Evolutionary conservation across 92 coral and sea anemone species (phyloP), one percentile per base, ranked within the genome.

Genomic region (Bergia puertoricense): DNA sequence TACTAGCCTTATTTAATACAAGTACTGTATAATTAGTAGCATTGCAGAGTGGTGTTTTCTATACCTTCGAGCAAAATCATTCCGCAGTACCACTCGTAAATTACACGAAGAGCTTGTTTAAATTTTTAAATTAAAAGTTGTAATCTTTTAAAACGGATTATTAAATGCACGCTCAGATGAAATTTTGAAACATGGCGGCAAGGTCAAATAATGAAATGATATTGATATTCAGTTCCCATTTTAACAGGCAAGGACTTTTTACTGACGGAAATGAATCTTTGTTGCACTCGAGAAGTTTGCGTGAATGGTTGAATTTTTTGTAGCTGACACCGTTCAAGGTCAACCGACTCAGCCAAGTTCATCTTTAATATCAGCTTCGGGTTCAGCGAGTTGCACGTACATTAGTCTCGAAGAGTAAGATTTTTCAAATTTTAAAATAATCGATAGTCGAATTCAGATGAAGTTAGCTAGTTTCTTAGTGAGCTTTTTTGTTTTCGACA

Each of bases 201-300:
- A 54, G 59, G 59, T 54, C 59, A 54, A 54, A 13, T 54, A 54
- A 13, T 13, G 14, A 54, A 2, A 11, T 20, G 74, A 68, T 9
- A 22, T 68, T 0, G 74, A 68, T 68, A 4, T 68, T 68, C 38
- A 68, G 74, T 68, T 68, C 13, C 22, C 74, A 68, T n/a, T 66
- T 66, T 66, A 2, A 66, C 15, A 11, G 72, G 72, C 72, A 30
- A 30, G 30, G 30, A 30, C 54, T 7, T 48, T 48, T 48, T 1
- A 8, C 54, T 48, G 54, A 68, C 37, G 74, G 74, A 68, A 68
- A 68, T 68, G 30, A 4, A 54, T 36, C 22, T n/a, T 68, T n/a
- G 74, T 68, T 68, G 74, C 74, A 68, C 74, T 68, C 74, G 37
- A 37, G 74, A 68, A 68, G 9, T 68, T 68, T 68, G 74, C 74